Conservation (phyloP, 2,888 invertebrate species). For the Byasa hedistus region DNA sequence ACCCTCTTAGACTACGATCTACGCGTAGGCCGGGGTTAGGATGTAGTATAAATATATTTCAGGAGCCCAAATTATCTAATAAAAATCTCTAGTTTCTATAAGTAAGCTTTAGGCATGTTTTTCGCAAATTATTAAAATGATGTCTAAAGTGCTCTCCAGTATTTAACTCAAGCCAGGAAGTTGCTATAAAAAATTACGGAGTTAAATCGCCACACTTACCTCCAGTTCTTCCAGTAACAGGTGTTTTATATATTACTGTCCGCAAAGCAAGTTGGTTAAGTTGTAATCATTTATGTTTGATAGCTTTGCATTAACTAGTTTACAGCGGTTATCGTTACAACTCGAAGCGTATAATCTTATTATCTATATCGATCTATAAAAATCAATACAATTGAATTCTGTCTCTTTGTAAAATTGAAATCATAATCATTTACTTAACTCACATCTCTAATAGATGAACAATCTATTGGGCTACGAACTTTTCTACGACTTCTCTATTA, state of each 20-base stretch:
- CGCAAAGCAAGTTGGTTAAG: neutral
- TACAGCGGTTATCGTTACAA: too few species aligned
- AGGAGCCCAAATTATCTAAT: neutral
- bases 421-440: too few species aligned
- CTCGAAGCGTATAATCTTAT: too few species aligned
- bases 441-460: too few species aligned
- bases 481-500: too few species aligned
- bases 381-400: too few species aligned
- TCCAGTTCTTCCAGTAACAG: conserved; percentile 3
- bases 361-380: too few species aligned
- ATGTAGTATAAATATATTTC: neutral
- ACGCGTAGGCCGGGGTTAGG: neutral
- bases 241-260: conserved; percentile 8
- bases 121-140: conserved; percentile 15
- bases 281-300: too few species aligned
- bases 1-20: neutral
- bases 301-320: too few species aligned
- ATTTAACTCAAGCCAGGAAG: conserved; percentile 7
- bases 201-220: conserved; percentile 11
- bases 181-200: conserved; percentile 16
- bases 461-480: too few species aligned
- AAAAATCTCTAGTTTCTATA: conserved; percentile 1
- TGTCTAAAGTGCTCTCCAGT: conserved; percentile 7
- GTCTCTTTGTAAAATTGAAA: too few species aligned
- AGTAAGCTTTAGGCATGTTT: neutral